A percentile compares a stretch with the other conserved stretches of the same genome.
phyloP scores from a whole-genome alignment of 2,113 vertebrate genomes.

The Microtus richardsoni region DNA sequence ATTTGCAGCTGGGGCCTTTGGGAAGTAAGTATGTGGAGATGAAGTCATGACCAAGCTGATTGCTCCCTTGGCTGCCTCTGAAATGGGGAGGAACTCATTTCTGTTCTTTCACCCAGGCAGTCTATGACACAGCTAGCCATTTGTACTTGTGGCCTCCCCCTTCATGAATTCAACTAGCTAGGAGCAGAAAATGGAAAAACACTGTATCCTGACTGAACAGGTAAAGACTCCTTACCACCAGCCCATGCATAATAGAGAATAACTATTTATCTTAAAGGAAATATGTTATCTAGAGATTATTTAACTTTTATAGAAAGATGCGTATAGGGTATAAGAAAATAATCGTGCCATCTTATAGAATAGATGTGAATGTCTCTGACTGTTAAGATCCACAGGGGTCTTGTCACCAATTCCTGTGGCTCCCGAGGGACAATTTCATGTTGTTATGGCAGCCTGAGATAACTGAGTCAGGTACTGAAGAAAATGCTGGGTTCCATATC shows the following conservation, averaged over 20 bases:
- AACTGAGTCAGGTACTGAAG: neutral
- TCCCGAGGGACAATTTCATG: neutral
- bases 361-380: neutral
- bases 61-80: neutral
- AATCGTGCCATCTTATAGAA: neutral
- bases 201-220: neutral
- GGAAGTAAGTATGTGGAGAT: neutral
- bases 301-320: neutral
- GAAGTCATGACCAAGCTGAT: neutral
- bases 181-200: neutral
- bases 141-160: neutral
- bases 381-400: neutral
- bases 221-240: neutral
- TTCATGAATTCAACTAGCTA: neutral
- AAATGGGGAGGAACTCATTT: neutral
- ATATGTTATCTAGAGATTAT: slow-evolving; percentile 1
- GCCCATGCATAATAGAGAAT: neutral
- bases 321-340: neutral
- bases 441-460: neutral
- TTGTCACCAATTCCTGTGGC: neutral
- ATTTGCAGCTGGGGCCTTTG: neutral
- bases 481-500: neutral
- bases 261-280: neutral
- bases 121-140: neutral
- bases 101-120: neutral